phyloP scores from a whole-genome alignment of 2,888 invertebrate species.

The Urechis unicinctus region DNA sequence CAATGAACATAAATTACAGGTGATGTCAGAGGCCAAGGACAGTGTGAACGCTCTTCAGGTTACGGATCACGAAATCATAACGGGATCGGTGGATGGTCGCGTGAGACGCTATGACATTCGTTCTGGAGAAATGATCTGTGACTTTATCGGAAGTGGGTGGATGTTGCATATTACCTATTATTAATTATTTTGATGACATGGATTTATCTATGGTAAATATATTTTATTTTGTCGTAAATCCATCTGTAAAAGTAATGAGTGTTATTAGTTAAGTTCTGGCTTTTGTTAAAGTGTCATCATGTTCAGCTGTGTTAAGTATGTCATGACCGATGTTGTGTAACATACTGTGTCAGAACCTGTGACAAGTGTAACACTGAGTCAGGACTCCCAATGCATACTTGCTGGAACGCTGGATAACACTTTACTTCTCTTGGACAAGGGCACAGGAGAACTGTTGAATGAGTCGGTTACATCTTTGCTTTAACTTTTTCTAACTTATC shows the following conservation, averaged over 20 bases:
- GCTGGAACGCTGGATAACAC: slow-evolving; percentile 76
- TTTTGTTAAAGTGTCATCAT: too few species aligned
- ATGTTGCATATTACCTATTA: neutral
- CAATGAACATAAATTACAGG: too few species aligned
- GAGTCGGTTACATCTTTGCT: slow-evolving; percentile 29
- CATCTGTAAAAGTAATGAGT: neutral
- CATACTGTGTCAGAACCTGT: slow-evolving; percentile 67
- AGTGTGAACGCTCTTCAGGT: slow-evolving; percentile 62
- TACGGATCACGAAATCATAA: slow-evolving; percentile 82
- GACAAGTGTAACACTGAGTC: slow-evolving; percentile 76
- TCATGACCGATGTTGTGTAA: too few species aligned
- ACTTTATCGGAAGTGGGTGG: slow-evolving; percentile 70
- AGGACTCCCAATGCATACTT: slow-evolving; percentile 87
- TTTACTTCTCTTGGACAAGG: slow-evolving; percentile 82
- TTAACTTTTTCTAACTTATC: neutral
- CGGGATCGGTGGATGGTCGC: slow-evolving; percentile 82
- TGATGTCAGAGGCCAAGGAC: slow-evolving; percentile 87
- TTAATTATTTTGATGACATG: too few species aligned
- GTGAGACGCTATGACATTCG: slow-evolving; percentile 83
- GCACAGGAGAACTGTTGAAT: slow-evolving; percentile 59
- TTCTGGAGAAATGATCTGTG: slow-evolving; percentile 72
- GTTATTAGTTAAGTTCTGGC: too few species aligned
- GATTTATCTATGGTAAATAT: too few species aligned
- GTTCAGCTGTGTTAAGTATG: too few species aligned
- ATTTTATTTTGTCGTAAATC: neutral